phyloP scores from a whole-genome alignment of 2,888 invertebrate genomes.

The Lobophora halterata region DNA sequence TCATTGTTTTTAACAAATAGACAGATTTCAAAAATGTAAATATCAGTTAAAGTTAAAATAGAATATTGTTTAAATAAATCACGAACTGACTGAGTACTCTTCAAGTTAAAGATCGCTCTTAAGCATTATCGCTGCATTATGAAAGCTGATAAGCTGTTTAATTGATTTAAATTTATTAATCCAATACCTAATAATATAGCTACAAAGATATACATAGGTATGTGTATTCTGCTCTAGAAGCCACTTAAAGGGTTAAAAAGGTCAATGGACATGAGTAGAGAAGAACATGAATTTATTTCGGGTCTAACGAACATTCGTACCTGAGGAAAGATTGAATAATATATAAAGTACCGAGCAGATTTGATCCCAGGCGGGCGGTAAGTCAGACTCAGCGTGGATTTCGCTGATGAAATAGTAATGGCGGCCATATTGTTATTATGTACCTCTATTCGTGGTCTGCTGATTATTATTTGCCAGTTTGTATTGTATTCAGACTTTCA shows the following conservation, averaged over 20 bases:
- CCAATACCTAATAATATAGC: no score
- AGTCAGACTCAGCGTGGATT: slow-evolving; percentile 58
- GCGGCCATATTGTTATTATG: slow-evolving; percentile 52
- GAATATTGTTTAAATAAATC: no score
- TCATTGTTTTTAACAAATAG: no score
- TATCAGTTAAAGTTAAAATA: no score
- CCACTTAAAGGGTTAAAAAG: slow-evolving; percentile 35
- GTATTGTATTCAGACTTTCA: not conserved
- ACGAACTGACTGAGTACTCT: no score
- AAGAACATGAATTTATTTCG: slow-evolving; percentile 56
- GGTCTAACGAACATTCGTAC: slow-evolving; percentile 72
- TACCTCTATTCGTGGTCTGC: slow-evolving; percentile 42
- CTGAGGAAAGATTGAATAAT: slow-evolving; percentile 72
- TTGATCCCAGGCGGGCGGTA: slow-evolving; percentile 57
- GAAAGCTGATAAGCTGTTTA: no score
- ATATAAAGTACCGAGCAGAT: slow-evolving; percentile 65
- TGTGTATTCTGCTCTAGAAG: slow-evolving; percentile 16
- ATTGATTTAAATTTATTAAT: no score
- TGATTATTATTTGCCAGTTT: slow-evolving; percentile 37
- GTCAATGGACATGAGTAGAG: slow-evolving; percentile 54
- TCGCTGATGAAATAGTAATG: slow-evolving; percentile 56
- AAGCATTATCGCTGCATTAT: no score
- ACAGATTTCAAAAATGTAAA: no score
- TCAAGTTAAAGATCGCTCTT: no score
- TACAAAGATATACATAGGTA: no score